Evolutionary conservation across 2,888 invertebrate genomes (phyloP).

Genomic region (Epistrophella euchroma): DNA sequence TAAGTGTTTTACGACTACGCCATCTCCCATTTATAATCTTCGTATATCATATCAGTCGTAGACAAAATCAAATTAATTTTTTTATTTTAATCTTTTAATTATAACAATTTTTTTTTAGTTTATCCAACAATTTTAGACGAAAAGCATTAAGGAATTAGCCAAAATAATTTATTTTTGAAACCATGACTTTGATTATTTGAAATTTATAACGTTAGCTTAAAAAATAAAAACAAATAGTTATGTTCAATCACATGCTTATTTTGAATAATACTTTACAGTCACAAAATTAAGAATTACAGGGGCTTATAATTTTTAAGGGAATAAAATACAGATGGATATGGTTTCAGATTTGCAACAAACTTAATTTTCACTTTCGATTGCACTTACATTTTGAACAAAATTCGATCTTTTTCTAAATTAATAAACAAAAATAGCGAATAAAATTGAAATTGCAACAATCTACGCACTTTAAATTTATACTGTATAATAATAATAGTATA

Average conservation of each 20-base stretch:
- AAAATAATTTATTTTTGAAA: too few relatives aligned
- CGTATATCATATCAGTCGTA: too few relatives aligned
- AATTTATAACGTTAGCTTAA: too few relatives aligned
- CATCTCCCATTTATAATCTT: too few relatives aligned
- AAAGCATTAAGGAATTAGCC: too few relatives aligned
- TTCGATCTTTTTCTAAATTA: neutral
- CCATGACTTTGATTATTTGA: too few relatives aligned
- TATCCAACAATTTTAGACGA: too few relatives aligned
- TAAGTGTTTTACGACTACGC: too few relatives aligned
- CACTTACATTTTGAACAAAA: constrained; percentile 16
- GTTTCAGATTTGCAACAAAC: neutral
- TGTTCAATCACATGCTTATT: neutral
- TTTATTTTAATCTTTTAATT: too few relatives aligned
- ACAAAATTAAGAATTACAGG: neutral
- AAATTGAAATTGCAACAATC: constrained; percentile 27
- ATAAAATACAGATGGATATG: neutral
- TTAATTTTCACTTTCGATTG: neutral
- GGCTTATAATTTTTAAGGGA: neutral
- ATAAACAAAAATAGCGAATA: neutral
- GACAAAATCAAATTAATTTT: too few relatives aligned
- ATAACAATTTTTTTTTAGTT: too few relatives aligned
- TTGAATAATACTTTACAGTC: neutral
- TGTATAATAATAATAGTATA: constrained; percentile 33
- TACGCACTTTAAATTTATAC: constrained; percentile 39
- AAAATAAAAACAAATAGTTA: too few relatives aligned